phyloP scores from a whole-genome alignment of 2,888 invertebrate species.

The Agriopis leucophaearia region DNA sequence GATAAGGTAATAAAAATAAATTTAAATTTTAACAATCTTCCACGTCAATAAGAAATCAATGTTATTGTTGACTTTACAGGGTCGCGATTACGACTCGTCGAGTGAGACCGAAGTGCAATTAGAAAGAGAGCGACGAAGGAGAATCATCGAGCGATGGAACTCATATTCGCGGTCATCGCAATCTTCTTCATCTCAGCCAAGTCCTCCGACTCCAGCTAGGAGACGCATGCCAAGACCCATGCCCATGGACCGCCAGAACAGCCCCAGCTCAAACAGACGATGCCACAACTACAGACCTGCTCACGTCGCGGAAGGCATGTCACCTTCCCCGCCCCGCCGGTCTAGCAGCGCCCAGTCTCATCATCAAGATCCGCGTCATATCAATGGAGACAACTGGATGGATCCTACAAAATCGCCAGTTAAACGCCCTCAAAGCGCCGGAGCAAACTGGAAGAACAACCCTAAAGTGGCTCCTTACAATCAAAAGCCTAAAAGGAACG shows the following conservation, averaged over 20 bases:
- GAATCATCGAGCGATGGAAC: slow-evolving; percentile 92
- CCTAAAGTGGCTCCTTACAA: slow-evolving; percentile 78
- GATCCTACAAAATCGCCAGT: slow-evolving; percentile 78
- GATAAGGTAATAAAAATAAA: slow-evolving; percentile 88
- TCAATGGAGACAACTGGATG: slow-evolving; percentile 78
- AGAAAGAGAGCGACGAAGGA: slow-evolving; percentile 89
- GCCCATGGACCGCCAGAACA: slow-evolving; percentile 75
- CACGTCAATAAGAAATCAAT: not conserved
- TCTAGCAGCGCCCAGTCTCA: slow-evolving; percentile 75
- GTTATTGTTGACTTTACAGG: slow-evolving; percentile 77
- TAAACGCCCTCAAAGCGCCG: slow-evolving; percentile 79
- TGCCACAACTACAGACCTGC: slow-evolving; percentile 68
- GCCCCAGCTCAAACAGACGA: slow-evolving; percentile 68
- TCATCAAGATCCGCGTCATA: slow-evolving; percentile 68
- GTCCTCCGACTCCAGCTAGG: slow-evolving; percentile 75
- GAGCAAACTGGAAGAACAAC: slow-evolving; percentile 77
- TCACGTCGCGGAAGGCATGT: slow-evolving; percentile 75
- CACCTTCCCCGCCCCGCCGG: slow-evolving; percentile 76
- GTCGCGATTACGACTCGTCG: slow-evolving; percentile 92
- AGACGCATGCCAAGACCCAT: slow-evolving; percentile 67
- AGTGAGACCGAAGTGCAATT: slow-evolving; percentile 91
- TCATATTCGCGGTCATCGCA: slow-evolving; percentile 88
- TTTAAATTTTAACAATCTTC: not conserved
- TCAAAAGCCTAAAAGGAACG: slow-evolving; percentile 75
- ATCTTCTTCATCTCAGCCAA: slow-evolving; percentile 70